A percentile compares a stretch with the other conserved stretches of the same genome.
phyloP scores from a whole-genome alignment of 2,888 invertebrate species.

The Tetropium fuscum region DNA sequence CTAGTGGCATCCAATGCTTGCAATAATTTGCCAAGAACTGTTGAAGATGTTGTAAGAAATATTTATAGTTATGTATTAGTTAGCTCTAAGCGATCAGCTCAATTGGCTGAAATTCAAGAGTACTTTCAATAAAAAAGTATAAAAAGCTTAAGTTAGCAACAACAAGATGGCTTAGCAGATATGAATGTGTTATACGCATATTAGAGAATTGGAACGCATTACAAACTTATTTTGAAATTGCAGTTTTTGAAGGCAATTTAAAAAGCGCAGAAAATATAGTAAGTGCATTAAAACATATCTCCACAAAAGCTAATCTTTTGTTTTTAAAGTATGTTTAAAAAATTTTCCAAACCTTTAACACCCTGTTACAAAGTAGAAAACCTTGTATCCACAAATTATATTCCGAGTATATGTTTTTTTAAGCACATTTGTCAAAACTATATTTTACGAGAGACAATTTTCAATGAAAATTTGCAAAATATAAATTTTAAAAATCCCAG shows the following conservation, averaged over 20 bases:
- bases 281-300: neutral
- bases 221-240: neutral
- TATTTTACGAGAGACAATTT: too few species aligned
- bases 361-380: too few species aligned
- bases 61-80: neutral
- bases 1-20: neutral
- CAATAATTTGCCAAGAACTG: neutral
- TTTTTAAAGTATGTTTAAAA: too few species aligned
- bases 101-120: neutral
- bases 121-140: neutral
- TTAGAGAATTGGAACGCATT: neutral
- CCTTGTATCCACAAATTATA: too few species aligned
- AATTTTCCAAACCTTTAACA: too few species aligned
- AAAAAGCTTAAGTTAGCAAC: neutral
- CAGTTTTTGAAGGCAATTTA: neutral
- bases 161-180: neutral
- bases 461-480: too few species aligned
- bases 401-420: too few species aligned
- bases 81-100: neutral
- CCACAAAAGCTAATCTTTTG: neutral
- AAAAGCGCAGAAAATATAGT: neutral
- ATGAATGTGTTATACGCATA: neutral
- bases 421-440: too few species aligned
- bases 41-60: neutral
- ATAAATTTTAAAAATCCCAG: too few species aligned